Percentiles rank a stretch among this genome's conserved stretches.
Conservation (phyloP, 2,797 vertebrate genomes). For the Pseudopleuronectes americanus region DNA sequence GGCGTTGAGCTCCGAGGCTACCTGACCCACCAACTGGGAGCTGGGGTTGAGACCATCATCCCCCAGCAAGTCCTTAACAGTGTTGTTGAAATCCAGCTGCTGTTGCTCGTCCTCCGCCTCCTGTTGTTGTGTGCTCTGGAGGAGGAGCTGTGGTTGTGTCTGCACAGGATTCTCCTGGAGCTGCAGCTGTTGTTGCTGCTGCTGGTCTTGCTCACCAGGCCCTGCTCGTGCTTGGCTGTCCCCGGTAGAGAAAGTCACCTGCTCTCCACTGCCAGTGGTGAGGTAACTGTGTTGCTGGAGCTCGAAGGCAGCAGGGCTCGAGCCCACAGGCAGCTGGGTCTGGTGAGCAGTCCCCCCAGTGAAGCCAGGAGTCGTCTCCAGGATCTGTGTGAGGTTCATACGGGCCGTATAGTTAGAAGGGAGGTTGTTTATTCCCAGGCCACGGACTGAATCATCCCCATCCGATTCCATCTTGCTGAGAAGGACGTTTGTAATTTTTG, state of each 20-base stretch:
- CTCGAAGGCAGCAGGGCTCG: constrained; percentile 94
- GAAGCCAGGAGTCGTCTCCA: constrained; percentile 92
- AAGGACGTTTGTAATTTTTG: constrained; percentile 97
- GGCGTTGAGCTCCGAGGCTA: constrained; percentile 92
- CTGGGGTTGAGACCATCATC: constrained; percentile 94
- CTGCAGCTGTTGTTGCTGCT: constrained; percentile 68
- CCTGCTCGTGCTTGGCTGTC: constrained; percentile 95
- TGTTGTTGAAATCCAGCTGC: constrained; percentile 95
- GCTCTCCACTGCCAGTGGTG: constrained; percentile 87
- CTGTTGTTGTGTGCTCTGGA: constrained; percentile 82
- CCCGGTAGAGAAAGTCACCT: constrained; percentile 89
- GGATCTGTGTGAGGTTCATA: constrained; percentile 99
- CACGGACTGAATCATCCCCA: constrained; percentile 93
- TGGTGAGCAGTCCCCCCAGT: constrained; percentile 83
- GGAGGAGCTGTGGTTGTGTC: constrained; percentile 79
- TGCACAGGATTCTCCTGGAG: constrained; percentile 74
- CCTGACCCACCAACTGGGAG: constrained; percentile 95
- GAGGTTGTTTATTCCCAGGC: constrained; percentile 97
- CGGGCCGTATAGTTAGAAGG: constrained; percentile 98
- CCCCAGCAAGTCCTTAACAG: constrained; percentile 96
- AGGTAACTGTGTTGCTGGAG: constrained; percentile 98
- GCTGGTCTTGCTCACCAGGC: constrained; percentile 85
- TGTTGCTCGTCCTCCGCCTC: constrained; percentile 80
- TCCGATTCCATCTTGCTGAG: constrained; percentile 98
- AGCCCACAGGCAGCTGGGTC: constrained; percentile 85